These are phyloP conservation scores for Gallinago nigripennis DNA, from an alignment of 2,797 vertebrate species.

Conservation along the genomic window DNA sequence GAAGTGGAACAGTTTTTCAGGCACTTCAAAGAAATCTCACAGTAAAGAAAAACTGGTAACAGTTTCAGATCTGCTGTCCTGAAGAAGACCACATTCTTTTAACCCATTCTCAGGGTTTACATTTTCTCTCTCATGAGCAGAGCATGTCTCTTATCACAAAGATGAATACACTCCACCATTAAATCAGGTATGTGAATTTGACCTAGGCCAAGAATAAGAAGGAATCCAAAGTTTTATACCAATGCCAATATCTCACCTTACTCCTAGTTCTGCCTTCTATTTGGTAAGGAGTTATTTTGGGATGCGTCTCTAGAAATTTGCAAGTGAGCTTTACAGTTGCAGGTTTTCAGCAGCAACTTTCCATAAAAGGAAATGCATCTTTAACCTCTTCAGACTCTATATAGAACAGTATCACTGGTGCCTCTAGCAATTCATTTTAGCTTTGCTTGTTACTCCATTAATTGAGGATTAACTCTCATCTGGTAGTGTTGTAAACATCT, in stretches of 20 bases:
- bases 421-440: neutral
- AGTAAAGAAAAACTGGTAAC: neutral
- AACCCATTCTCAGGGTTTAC: neutral
- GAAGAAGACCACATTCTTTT: neutral
- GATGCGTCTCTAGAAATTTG: neutral
- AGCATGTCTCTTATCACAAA: neutral
- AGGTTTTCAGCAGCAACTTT: neutral
- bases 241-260: neutral
- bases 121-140: neutral
- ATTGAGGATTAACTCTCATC: conserved; percentile 11
- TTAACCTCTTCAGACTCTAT: neutral
- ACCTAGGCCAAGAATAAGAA: neutral
- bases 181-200: neutral
- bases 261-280: neutral
- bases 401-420: neutral
- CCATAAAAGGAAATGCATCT: neutral
- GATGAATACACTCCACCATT: neutral
- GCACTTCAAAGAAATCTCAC: neutral
- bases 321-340: neutral
- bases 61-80: neutral
- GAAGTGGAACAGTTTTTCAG: neutral
- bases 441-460: neutral
- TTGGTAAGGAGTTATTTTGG: neutral
- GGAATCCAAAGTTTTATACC: neutral
- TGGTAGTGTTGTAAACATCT: neutral